Base-by-base conservation (phyloP, 2,797 vertebrate species). In the Siniperca scherzeri region DNA sequence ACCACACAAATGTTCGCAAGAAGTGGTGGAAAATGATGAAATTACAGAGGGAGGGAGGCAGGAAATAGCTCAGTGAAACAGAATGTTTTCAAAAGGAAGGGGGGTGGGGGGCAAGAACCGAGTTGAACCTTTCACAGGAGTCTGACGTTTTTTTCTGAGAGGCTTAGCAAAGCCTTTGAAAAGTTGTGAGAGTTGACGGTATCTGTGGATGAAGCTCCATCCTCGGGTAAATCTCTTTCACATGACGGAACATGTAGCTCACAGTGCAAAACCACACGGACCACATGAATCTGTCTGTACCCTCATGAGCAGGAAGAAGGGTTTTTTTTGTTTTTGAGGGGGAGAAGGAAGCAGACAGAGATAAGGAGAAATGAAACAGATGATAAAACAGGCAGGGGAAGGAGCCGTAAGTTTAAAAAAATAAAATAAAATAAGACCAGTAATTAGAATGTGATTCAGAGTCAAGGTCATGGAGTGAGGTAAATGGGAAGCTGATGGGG, bases 61-160 rank as follows among this genome's bases (percentile, higher is more conserved):
- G 92, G 91, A 94, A 94, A 91, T 91, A 73, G 71, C 88, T 94
- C 59, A 61, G 81, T 67, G 83, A 90, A 90, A 88, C 81, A 75
- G 72, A 90, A 88, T 90, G 86, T 90, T 94, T 93, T 91, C 57
- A 77, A 46, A 88, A 81, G 74, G 84, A 84, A 78, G 53, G 48
- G 9, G 42, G 53, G 36, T 17, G 68, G 48, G 52, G 53, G 1
- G 14, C n/a, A 44, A 52, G 71, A 76, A 80, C 81, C n/a, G 66
- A 83, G 67, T 80, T 90, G 77, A 88, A 86, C 82, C 69, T 84
- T 89, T 89, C 73, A 64, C 77, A 64, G 71, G 81, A 89, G 42
- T 7, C 4, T 21, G 79, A 65, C 19, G 68, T 82, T 74, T 84
- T 88, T 84, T 88, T 87, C 66, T 61, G 27, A 85, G 72, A 69